Base-by-base conservation (phyloP, 2,113 vertebrate species). In the Equus przewalskii region DNA sequence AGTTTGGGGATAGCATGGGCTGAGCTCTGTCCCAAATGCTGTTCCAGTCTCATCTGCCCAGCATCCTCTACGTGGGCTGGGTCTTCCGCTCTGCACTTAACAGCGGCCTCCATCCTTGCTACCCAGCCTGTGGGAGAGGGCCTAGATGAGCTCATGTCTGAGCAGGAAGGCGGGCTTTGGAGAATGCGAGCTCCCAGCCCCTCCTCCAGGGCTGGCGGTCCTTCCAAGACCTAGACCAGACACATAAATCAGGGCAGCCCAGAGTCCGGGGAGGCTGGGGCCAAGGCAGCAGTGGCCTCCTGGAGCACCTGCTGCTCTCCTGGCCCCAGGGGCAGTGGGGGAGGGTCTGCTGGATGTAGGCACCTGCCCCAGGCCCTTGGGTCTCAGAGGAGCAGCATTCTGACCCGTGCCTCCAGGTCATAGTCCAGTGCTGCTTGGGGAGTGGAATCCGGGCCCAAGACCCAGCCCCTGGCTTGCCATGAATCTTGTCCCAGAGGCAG, bases 71-170 rank as follows among this genome's bases (percentile, higher is more conserved):
- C 15, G 1, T 2, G 72, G 44, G 33, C 30, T 69, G 62, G 83
- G 24, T 16, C 51, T 75, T 41, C 65, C 56, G 19, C 13, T 46
- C 76, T 73, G 41, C 21, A 16, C 73, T 87, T 18, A 7, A 7
- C 6, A 16, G 84, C 62, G 86, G 81, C 33, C 26, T 16, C n/a
- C 19, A 18, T 80, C 26, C 6, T 18, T 2, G 9, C 7, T 21
- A 1, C 49, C 69, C 30, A 28, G 60, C 46, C 46, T 64, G 30
- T 41, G 69, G 54, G 78, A 64, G 62, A 41, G 41, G 75, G 72
- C 56, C 91, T 88, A 36, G 70, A 49, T 87, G 62, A 86, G 91
- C 51, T 91, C n/a, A 65, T 75, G 36, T 86, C 91, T 96, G 89
- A 89, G 79, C 73, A 62, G 21, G 44, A 92, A 69, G 41, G 28